Percentiles rank a stretch among this genome's conserved stretches.
Evolutionary conservation across 1,140 invertebrate species (phyloP).

Genomic region (Drosophila sucinea): DNA sequence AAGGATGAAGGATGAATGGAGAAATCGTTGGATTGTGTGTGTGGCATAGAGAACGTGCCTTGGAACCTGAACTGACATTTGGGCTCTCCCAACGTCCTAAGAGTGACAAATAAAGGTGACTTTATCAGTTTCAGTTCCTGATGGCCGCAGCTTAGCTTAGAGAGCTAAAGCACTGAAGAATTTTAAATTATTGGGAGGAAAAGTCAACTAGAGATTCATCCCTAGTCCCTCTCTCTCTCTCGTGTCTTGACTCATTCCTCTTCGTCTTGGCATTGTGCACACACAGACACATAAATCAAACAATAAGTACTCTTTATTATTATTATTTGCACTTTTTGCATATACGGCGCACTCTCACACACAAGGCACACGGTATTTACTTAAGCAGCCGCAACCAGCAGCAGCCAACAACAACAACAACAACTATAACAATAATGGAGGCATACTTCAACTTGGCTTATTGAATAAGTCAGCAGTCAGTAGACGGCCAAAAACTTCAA

Average conservation of each 20-base stretch:
- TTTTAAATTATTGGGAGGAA: slow-evolving; percentile 1
- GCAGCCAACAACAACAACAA: slow-evolving; percentile 30
- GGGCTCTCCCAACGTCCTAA: slow-evolving; percentile 42
- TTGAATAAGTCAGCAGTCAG: slow-evolving; percentile 78
- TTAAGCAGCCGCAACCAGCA: slow-evolving; percentile 62
- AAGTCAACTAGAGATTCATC: not conserved
- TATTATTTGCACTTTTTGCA: slow-evolving; percentile 83
- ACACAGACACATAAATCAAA: slow-evolving; percentile 83
- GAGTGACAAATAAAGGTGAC: slow-evolving; percentile 80
- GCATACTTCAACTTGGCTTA: slow-evolving; percentile 82
- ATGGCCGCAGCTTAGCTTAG: slow-evolving; percentile 51
- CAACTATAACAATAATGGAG: slow-evolving; percentile 59
- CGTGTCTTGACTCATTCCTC: slow-evolving; percentile 27
- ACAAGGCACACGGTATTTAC: slow-evolving; percentile 63
- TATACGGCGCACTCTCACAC: slow-evolving; percentile 37
- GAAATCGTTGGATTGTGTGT: slow-evolving; percentile 16
- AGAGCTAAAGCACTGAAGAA: not conserved
- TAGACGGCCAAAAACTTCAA: slow-evolving; percentile 69
- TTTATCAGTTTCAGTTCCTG: slow-evolving; percentile 57
- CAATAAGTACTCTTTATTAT: slow-evolving; percentile 83
- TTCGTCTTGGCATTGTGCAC: slow-evolving; percentile 57
- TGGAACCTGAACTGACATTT: slow-evolving; percentile 44
- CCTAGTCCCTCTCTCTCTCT: not conserved
- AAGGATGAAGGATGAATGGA: not conserved
- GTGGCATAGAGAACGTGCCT: slow-evolving; percentile 60